phyloP scores from a whole-genome alignment of 2,888 invertebrate species.

The Thelaira solivaga region DNA sequence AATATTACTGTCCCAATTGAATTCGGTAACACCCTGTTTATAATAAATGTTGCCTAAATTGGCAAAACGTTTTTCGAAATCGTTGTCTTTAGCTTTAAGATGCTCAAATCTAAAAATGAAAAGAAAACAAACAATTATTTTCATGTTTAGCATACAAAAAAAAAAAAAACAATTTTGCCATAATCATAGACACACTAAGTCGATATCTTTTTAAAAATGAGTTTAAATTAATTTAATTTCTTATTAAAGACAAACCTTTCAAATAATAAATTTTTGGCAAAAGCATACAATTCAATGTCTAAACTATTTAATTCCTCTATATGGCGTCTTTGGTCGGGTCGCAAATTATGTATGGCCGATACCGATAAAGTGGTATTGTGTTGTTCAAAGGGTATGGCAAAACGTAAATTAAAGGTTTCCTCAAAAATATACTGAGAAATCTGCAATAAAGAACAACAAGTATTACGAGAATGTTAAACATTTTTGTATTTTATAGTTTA shows the following conservation, averaged over 20 bases:
- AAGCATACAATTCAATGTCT: conserved; percentile 95
- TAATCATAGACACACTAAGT: no score
- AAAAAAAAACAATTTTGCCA: background rate
- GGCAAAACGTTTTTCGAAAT: conserved; percentile 89
- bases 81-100: conserved; percentile 86
- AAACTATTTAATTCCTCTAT: conserved; percentile 90
- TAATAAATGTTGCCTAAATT: conserved; percentile 89
- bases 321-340: conserved; percentile 84
- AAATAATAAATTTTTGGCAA: conserved; percentile 92
- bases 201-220: background rate
- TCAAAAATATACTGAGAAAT: conserved; percentile 96
- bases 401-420: conserved; percentile 93
- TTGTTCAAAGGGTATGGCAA: conserved; percentile 93
- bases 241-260: conserved; percentile 79
- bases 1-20: conserved; percentile 91
- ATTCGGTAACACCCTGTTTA: conserved; percentile 87
- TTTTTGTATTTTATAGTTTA: background rate
- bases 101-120: conserved; percentile 83
- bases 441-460: conserved; percentile 75
- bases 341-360: conserved; percentile 87
- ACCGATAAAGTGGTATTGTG: conserved; percentile 93
- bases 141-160: conserved; percentile 12
- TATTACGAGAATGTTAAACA: background rate
- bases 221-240: conserved; percentile 26
- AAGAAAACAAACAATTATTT: conserved; percentile 44